Conservation (phyloP, 2,888 invertebrate genomes). For the Sarcophaga rosellei region DNA sequence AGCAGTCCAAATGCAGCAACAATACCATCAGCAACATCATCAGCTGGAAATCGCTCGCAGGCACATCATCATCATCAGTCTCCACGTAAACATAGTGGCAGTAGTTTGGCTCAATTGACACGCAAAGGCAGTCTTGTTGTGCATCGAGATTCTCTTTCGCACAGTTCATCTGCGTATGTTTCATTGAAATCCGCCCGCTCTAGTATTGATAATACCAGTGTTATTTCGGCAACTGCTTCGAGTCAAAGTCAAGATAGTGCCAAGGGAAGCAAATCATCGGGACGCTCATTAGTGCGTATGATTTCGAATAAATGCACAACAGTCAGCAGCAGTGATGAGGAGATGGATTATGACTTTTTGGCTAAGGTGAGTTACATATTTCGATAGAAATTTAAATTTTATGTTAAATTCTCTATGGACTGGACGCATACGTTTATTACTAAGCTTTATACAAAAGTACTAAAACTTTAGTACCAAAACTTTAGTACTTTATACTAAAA, state of each 20-base stretch:
- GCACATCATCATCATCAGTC: conserved; percentile 44
- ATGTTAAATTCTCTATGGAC: neutral
- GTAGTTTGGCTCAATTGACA: conserved; percentile 66
- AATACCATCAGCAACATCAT: conserved; percentile 49
- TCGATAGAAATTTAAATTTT: neutral
- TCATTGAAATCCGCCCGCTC: conserved; percentile 52
- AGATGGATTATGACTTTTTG: conserved; percentile 77
- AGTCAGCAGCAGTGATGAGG: conserved; percentile 70
- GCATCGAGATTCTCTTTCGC: conserved; percentile 61
- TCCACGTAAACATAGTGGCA: conserved; percentile 70
- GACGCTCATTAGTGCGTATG: conserved; percentile 77
- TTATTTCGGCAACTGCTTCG: conserved; percentile 5
- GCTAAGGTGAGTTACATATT: conserved; percentile 74
- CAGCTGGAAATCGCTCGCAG: conserved; percentile 17
- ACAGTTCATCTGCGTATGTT: conserved; percentile 68
- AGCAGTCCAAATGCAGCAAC: conserved; percentile 70
- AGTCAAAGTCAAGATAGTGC: conserved; percentile 6
- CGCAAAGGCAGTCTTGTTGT: conserved; percentile 66
- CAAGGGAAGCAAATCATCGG: conserved; percentile 67
- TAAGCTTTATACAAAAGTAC: too few relatives aligned
- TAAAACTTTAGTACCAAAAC: too few relatives aligned
- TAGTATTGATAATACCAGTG: conserved; percentile 52
- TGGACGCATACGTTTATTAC: neutral
- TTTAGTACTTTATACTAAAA: too few relatives aligned
- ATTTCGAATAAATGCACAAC: conserved; percentile 72